phyloP scores from a whole-genome alignment of 2,888 invertebrate genomes.

The Metopia argyrocephala region DNA sequence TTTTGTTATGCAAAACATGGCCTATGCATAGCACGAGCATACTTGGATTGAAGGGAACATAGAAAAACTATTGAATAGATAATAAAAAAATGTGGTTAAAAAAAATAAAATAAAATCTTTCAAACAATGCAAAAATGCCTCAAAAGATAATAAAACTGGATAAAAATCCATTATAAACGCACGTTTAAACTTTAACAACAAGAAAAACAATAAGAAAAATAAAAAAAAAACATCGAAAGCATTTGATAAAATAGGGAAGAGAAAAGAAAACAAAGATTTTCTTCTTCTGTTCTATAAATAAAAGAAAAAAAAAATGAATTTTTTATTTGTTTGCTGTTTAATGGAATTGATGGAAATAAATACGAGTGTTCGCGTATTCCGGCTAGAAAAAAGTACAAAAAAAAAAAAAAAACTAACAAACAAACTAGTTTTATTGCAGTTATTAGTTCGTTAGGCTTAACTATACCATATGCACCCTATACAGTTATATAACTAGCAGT shows the following conservation, averaged over 20 bases:
- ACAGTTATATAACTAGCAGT: too few species aligned
- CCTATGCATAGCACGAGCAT: slow-evolving; percentile 54
- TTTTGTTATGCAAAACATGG: slow-evolving; percentile 65
- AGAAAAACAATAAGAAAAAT: slow-evolving; percentile 17
- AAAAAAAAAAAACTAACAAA: background rate
- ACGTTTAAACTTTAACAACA: slow-evolving; percentile 62
- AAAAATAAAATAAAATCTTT: slow-evolving; percentile 26
- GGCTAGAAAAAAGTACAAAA: slow-evolving; percentile 5
- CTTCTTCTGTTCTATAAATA: background rate
- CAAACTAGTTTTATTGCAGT: too few species aligned
- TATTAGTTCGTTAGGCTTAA: too few species aligned
- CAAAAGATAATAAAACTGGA: slow-evolving; percentile 55
- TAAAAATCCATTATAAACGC: slow-evolving; percentile 64
- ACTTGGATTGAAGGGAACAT: background rate
- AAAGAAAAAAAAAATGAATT: slow-evolving; percentile 1
- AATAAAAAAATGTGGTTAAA: slow-evolving; percentile 2
- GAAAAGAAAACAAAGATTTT: background rate
- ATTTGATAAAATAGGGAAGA: slow-evolving; percentile 12
- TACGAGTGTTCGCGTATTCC: background rate
- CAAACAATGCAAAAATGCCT: slow-evolving; percentile 59
- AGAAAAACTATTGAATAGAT: slow-evolving; percentile 13
- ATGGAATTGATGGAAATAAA: slow-evolving; percentile 49
- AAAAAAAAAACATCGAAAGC: slow-evolving; percentile 13
- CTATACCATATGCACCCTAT: too few species aligned
- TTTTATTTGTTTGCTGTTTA: slow-evolving; percentile 45